These are phyloP conservation scores for Caerostris extrusa DNA, from an alignment of 1,140 invertebrate species.

Conservation along the genomic window DNA sequence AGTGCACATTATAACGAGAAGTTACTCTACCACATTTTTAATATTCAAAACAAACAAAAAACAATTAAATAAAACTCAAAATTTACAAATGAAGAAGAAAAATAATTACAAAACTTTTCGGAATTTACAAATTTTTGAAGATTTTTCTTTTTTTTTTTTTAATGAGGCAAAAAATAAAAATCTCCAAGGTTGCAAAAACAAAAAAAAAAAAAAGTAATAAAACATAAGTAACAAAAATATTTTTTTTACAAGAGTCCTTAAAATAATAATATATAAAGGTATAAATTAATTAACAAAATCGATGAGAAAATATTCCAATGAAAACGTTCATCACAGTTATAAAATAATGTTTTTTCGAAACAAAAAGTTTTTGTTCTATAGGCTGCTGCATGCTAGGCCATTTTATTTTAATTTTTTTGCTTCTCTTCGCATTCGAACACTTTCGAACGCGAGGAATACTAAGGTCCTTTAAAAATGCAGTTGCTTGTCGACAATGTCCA, in stretches of 20 bases:
- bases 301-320: not conserved
- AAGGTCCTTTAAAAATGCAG: not conserved
- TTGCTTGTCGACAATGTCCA: not conserved
- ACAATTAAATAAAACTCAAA: not conserved
- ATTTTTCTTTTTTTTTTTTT: not conserved
- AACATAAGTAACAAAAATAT: conserved; percentile 25
- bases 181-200: not conserved
- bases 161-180: not conserved
- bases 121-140: not conserved
- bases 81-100: not conserved
- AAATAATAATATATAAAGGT: not conserved
- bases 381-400: not conserved
- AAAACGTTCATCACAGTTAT: conserved; percentile 8
- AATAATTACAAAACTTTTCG: not conserved
- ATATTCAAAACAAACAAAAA: not conserved
- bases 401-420: too few species aligned
- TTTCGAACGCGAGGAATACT: too few species aligned
- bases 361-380: not conserved
- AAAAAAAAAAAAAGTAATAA: not conserved
- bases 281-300: conserved; percentile 27
- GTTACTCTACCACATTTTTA: too few species aligned
- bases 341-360: not conserved
- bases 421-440: too few species aligned
- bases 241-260: not conserved
- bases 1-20: too few species aligned